Percentiles rank a stretch among this genome's conserved stretches.
Evolutionary conservation across 2,113 vertebrate species (phyloP).

Genomic region (Ia io): DNA sequence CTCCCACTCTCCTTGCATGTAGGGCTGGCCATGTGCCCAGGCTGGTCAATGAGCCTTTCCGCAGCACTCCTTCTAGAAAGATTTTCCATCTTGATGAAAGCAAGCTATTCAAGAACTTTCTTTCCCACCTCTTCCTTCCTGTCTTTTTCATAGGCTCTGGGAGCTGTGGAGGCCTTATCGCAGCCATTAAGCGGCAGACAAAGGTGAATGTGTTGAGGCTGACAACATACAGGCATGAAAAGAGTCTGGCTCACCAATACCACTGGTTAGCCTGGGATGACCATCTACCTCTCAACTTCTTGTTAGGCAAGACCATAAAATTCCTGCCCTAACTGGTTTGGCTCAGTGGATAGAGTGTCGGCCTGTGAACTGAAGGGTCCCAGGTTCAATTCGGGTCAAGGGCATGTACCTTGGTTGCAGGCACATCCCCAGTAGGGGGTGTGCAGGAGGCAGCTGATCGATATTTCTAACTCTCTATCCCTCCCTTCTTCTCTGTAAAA

Average conservation of each 20-base stretch:
- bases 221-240: not conserved
- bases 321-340: no score
- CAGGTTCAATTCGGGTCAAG: no score
- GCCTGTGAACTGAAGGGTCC: no score
- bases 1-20: not conserved
- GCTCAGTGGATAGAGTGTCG: no score
- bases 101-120: not conserved
- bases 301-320: not conserved
- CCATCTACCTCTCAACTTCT: not conserved
- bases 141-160: not conserved
- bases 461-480: no score
- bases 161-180: not conserved
- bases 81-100: constrained; percentile 36
- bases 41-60: not conserved
- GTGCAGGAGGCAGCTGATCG: no score
- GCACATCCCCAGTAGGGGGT: no score
- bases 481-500: no score
- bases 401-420: no score
- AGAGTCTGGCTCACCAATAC: not conserved
- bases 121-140: not conserved
- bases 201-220: not conserved
- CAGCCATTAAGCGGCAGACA: not conserved
- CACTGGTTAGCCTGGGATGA: not conserved
- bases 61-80: not conserved
- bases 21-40: not conserved